Conservation (phyloP, 2,888 invertebrate genomes). For the Gymnocheta viridis region DNA sequence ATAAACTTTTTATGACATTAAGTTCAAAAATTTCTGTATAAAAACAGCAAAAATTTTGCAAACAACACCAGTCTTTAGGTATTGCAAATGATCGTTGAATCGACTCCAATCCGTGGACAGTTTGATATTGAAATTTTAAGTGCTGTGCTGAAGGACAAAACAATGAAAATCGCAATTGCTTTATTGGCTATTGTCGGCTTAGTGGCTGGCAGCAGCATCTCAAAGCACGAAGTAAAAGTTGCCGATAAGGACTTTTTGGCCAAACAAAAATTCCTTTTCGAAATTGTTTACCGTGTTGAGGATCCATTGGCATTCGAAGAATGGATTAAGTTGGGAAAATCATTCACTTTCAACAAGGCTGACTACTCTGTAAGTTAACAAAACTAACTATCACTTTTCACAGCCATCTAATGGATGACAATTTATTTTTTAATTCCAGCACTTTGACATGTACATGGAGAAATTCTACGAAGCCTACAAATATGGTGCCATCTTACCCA, state of each 20-base stretch:
- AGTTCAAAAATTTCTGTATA: conserved; percentile 68
- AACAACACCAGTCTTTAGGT: conserved; percentile 74
- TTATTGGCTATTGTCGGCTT: conserved; percentile 77
- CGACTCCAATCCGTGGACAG: conserved; percentile 70
- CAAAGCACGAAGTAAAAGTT: conserved; percentile 56
- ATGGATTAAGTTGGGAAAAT: conserved; percentile 70
- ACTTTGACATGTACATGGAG: conserved; percentile 72
- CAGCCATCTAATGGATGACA: too few species aligned
- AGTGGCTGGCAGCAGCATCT: conserved; percentile 70
- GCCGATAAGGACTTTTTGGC: conserved; percentile 71
- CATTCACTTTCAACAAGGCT: conserved; percentile 65
- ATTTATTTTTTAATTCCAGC: conserved; percentile 65
- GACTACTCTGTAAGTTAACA: conserved; percentile 60
- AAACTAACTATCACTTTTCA: too few species aligned
- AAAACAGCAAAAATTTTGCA: neutral
- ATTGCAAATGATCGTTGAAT: conserved; percentile 71
- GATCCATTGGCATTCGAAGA: conserved; percentile 72
- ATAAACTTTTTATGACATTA: neutral
- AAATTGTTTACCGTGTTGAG: conserved; percentile 71
- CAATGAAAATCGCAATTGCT: conserved; percentile 77
- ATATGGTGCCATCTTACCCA: conserved; percentile 82
- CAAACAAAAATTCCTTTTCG: conserved; percentile 72
- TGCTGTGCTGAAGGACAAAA: conserved; percentile 49
- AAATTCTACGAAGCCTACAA: conserved; percentile 71
- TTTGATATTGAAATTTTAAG: conserved; percentile 42